Conservation (phyloP, 1,140 invertebrate genomes). For the Lutraria rhynchaena region DNA sequence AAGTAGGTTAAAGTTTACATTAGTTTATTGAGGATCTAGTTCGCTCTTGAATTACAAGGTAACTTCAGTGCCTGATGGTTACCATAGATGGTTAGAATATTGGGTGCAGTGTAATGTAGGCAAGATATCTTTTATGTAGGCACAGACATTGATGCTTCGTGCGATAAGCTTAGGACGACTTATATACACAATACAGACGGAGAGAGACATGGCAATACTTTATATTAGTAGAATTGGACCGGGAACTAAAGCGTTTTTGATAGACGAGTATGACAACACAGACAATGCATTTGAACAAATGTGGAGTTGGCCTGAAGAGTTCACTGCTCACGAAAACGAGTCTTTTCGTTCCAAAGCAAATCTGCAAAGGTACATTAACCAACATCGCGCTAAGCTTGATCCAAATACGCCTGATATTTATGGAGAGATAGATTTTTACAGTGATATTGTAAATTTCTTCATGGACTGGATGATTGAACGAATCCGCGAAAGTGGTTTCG, state of each 20-base stretch:
- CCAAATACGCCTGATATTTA: conserved; percentile 15
- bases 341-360: conserved; percentile 29
- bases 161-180: conserved; percentile 24
- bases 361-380: conserved; percentile 36
- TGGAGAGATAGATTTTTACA: conserved; percentile 44
- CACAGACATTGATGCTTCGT: conserved; percentile 15
- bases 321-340: neutral
- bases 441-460: conserved; percentile 48
- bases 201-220: conserved; percentile 46
- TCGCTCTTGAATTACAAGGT: too few relatives aligned
- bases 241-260: conserved; percentile 36
- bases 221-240: conserved; percentile 51
- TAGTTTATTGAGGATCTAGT: too few relatives aligned
- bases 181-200: conserved; percentile 43
- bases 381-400: conserved; percentile 19
- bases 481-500: conserved; percentile 44
- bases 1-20: too few relatives aligned
- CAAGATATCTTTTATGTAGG: conserved; percentile 44
- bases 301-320: conserved; percentile 50
- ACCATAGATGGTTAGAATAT: too few relatives aligned
- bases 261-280: conserved; percentile 34
- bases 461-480: conserved; percentile 46
- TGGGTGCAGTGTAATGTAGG: too few relatives aligned
- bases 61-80: too few relatives aligned
- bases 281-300: conserved; percentile 42